These are phyloP conservation scores for Notoglanidium macrostoma DNA, from an alignment of 2,797 vertebrate species.

Conservation along the genomic window DNA sequence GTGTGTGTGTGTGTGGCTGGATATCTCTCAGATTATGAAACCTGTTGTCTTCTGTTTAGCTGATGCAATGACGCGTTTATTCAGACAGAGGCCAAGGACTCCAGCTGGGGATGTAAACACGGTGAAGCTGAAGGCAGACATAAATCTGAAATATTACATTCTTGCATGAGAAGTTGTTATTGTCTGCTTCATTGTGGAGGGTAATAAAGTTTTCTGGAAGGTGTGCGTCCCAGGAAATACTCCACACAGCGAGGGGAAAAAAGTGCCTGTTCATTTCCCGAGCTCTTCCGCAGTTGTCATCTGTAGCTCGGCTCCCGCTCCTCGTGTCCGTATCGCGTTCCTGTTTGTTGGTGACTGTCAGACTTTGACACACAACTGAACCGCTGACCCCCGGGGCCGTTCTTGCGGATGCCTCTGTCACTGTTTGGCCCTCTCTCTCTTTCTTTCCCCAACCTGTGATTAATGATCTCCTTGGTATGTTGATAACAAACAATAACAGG, in stretches of 20 bases:
- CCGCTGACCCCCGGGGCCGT: constrained; percentile 61
- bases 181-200: not conserved
- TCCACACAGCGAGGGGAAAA: not conserved
- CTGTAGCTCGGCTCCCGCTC: constrained; percentile 14
- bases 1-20: constrained; percentile 20
- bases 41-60: constrained; percentile 45
- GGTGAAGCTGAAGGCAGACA: not conserved
- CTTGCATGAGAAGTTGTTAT: not conserved
- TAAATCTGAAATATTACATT: constrained; percentile 28
- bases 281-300: constrained; percentile 26
- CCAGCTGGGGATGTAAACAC: constrained; percentile 25
- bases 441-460: constrained; percentile 70
- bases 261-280: constrained; percentile 26
- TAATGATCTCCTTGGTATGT: constrained; percentile 68
- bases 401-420: constrained; percentile 68
- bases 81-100: constrained; percentile 18
- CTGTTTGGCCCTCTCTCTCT: constrained; percentile 71
- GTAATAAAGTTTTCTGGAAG: not conserved
- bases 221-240: not conserved
- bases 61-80: constrained; percentile 22
- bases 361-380: constrained; percentile 58
- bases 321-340: constrained; percentile 60
- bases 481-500: constrained; percentile 82
- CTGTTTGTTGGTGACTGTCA: constrained; percentile 68
- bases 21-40: constrained; percentile 49